A percentile compares a stretch with the other conserved stretches of the same genome.
Evolutionary conservation across 2,888 invertebrate species (phyloP).

Genomic region (Cryptocephalus primarius): DNA sequence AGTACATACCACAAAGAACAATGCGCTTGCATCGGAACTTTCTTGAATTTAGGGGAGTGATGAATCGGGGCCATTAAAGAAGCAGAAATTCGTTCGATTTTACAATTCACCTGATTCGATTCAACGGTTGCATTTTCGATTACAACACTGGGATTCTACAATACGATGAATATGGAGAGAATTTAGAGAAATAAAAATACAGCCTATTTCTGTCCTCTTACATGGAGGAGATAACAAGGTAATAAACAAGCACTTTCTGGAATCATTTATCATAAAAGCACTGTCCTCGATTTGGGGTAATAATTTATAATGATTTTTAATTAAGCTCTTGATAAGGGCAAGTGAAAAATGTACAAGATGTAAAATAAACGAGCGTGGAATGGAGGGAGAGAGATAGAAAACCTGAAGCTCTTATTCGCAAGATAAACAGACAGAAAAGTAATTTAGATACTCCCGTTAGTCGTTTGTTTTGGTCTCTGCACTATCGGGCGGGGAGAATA

Average conservation of each 20-base stretch:
- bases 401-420: conserved; percentile 2
- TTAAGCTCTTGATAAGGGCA: conserved; percentile 20
- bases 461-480: conserved; percentile 7
- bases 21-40: conserved; percentile 16
- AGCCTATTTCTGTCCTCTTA: too few relatives aligned
- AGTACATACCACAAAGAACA: conserved; percentile 23
- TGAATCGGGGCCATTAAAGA: conserved; percentile 16
- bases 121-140: too few relatives aligned
- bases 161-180: too few relatives aligned
- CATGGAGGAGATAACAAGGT: too few relatives aligned
- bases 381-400: conserved; percentile 2
- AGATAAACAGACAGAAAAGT: conserved; percentile 16
- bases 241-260: too few relatives aligned
- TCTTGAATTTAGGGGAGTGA: conserved; percentile 18
- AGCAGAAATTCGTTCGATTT: too few relatives aligned
- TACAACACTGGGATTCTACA: too few relatives aligned
- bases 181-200: too few relatives aligned
- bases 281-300: conserved; percentile 15
- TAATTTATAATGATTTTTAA: conserved; percentile 25
- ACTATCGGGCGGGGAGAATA: too few relatives aligned
- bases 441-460: conserved; percentile 14
- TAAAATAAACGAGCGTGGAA: conserved; percentile 8
- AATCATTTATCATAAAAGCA: too few relatives aligned
- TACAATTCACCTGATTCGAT: too few relatives aligned
- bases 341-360: conserved; percentile 23